Evolutionary conservation across 2,797 vertebrate species (phyloP), one percentile per base, ranked within the genome.

Genomic region (Loriculus beryllinus): DNA sequence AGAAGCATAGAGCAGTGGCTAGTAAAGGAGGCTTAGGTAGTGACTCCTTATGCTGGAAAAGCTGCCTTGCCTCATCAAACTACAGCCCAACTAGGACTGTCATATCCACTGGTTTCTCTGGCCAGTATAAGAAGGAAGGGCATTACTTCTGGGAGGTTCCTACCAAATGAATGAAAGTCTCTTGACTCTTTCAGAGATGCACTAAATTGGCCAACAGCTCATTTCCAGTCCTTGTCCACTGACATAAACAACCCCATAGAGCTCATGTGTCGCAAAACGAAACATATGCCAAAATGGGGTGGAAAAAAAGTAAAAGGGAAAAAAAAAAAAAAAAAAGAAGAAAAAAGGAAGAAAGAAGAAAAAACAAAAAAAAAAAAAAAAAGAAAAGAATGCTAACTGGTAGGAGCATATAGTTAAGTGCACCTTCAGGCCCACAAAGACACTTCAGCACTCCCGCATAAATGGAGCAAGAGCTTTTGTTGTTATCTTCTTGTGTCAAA

Each of bases 391-490:
- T 23, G 65, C 86, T 93, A 95, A 88, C 91, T 97, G 69, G 69
- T 82, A 92, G 95, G 92, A 97, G 91, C 96, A 96, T 94, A 96
- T 94, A 97, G 91, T 57, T 95, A 97, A 97, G 97, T 97, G 97
- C 97, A 97, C 97, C 97, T 97, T 97, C 98, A 98, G 97, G 96
- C 92, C 96, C 95, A 97, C 97, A 97, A 97, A 97, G 94, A 97
- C 97, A 98, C 97, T 97, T 97, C 95, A 97, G 95, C 96, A 95
- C 92, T 88, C 52, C 71, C 93, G 64, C 85, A 92, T 94, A 82
- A 96, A 87, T 31, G 80, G 90, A 92, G 60, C 68, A 88, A 96
- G 88, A 96, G 88, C 82, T 56, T 39, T 33, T 56, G 13, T 28
- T 64, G 18, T 2, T 49, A 12, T 29, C 26, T 67, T 75, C 82